Evolutionary conservation across 2,888 invertebrate species (phyloP).

Genomic region (Eristalis intricaria): DNA sequence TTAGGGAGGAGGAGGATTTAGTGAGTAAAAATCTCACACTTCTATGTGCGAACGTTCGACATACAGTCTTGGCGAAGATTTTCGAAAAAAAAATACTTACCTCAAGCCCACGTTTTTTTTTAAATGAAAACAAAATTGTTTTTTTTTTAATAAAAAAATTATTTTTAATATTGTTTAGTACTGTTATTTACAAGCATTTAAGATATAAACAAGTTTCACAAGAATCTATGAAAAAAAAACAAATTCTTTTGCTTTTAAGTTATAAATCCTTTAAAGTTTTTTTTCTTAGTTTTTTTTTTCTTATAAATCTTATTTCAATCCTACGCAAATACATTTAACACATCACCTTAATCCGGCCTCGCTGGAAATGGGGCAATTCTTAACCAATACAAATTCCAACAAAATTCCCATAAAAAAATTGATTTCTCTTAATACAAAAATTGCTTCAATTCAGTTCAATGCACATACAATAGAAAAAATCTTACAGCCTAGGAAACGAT

Average conservation of each 20-base stretch:
- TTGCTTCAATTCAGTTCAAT: slow-evolving; percentile 69
- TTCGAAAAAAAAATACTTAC: not conserved
- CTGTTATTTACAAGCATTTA: slow-evolving; percentile 69
- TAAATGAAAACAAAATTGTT: not conserved
- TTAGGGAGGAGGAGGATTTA: no score
- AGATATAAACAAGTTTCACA: slow-evolving; percentile 66
- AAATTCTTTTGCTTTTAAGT: slow-evolving; percentile 14
- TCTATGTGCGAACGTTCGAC: no score
- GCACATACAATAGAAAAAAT: slow-evolving; percentile 56
- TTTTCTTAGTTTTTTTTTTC: not conserved
- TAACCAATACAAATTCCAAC: slow-evolving; percentile 32
- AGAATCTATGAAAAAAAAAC: slow-evolving; percentile 66
- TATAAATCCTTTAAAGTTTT: not conserved
- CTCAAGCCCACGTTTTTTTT: not conserved
- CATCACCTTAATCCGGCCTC: slow-evolving; percentile 30
- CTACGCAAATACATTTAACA: slow-evolving; percentile 39
- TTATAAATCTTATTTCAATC: not conserved
- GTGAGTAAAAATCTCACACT: no score
- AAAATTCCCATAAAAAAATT: slow-evolving; percentile 23
- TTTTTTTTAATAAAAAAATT: slow-evolving; percentile 66
- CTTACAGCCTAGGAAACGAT: slow-evolving; percentile 36
- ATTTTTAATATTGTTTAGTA: slow-evolving; percentile 66
- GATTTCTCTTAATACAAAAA: slow-evolving; percentile 46
- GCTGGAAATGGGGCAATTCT: slow-evolving; percentile 28
- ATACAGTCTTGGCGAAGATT: no score